phyloP scores from a whole-genome alignment of 2,888 invertebrate genomes.

The Isoperla grammatica region DNA sequence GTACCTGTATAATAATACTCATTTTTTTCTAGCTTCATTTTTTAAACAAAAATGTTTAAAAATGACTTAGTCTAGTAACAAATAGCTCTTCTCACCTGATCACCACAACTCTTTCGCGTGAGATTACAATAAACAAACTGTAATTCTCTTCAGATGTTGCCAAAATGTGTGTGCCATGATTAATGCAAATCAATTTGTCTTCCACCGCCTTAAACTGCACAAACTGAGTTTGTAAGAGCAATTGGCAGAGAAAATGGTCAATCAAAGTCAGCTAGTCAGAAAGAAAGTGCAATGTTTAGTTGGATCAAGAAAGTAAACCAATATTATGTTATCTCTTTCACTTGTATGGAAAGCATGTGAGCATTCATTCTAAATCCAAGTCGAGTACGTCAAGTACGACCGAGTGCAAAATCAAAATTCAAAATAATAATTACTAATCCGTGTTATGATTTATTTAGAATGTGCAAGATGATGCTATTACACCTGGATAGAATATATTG shows the following conservation, averaged over 20 bases:
- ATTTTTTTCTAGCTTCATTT: constrained; percentile 22
- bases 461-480: no score
- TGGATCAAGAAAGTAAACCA: no score
- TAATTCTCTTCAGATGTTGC: background rate
- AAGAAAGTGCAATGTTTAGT: constrained; percentile 2
- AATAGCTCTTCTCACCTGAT: no score
- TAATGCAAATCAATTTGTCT: constrained; percentile 29
- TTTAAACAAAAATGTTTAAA: constrained; percentile 23
- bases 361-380: no score
- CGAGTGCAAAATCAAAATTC: no score
- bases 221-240: background rate
- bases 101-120: background rate
- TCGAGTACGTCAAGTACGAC: no score
- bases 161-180: constrained; percentile 17
- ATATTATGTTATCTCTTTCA: no score
- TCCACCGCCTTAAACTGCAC: constrained; percentile 25
- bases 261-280: background rate
- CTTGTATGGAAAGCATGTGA: no score
- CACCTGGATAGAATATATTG: no score
- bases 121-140: background rate
- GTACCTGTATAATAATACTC: constrained; percentile 26
- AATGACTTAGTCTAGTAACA: constrained; percentile 3
- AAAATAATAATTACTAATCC: no score
- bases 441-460: no score
- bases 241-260: background rate